These are phyloP conservation scores for Leucoma salicis DNA, from an alignment of 2,888 invertebrate species.

Conservation along the genomic window DNA sequence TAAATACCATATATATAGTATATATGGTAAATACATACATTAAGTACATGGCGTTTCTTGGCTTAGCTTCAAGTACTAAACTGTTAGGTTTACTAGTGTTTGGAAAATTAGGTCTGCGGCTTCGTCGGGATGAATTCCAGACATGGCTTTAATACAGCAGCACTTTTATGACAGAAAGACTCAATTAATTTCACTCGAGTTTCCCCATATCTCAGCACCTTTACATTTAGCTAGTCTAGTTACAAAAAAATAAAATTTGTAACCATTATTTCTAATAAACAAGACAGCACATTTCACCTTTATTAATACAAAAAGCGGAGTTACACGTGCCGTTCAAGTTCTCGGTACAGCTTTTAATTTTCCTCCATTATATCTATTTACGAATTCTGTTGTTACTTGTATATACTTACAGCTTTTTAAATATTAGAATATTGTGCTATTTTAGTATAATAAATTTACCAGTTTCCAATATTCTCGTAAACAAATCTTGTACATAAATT, in stretches of 20 bases:
- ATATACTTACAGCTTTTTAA: slow-evolving; percentile 23
- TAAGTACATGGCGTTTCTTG: too few species aligned
- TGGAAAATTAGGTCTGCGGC: too few species aligned
- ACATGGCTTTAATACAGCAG: too few species aligned
- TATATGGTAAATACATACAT: too few species aligned
- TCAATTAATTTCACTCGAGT: too few species aligned
- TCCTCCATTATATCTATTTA: slow-evolving; percentile 13
- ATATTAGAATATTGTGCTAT: slow-evolving; percentile 26
- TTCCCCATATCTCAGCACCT: too few species aligned
- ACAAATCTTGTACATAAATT: slow-evolving; percentile 40
- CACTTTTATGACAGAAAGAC: too few species aligned
- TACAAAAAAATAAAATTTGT: not conserved
- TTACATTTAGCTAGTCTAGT: not conserved
- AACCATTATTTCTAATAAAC: slow-evolving; percentile 14
- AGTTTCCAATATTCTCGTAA: slow-evolving; percentile 36
- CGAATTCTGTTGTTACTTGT: slow-evolving; percentile 17
- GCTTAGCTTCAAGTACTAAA: too few species aligned
- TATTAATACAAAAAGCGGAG: slow-evolving; percentile 10
- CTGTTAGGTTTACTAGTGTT: too few species aligned
- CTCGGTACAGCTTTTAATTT: slow-evolving; percentile 18
- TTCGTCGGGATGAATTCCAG: too few species aligned
- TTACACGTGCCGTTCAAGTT: slow-evolving; percentile 25
- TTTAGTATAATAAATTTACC: slow-evolving; percentile 30
- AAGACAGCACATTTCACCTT: slow-evolving; percentile 11
- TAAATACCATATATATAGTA: too few species aligned